phyloP scores from a whole-genome alignment of 2,888 invertebrate species.

The Spodoptera exigua region DNA sequence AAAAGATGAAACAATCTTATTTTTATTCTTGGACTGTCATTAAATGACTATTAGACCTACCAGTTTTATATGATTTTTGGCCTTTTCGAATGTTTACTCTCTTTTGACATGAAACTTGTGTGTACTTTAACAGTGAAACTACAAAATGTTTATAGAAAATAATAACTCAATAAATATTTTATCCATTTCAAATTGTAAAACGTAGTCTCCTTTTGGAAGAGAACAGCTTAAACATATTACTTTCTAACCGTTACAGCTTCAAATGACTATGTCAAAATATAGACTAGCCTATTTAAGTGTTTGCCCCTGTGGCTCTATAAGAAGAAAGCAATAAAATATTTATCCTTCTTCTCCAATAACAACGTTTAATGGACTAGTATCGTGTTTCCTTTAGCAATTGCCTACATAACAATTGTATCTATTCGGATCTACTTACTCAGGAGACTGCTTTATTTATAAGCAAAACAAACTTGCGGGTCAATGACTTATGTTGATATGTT shows the following conservation, averaged over 20 bases:
- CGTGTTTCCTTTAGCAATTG: constrained; percentile 18
- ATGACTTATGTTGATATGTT: not conserved
- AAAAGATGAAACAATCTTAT: no score
- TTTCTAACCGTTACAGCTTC: not conserved
- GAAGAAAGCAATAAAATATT: constrained; percentile 14
- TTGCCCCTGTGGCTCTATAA: not conserved
- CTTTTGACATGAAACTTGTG: no score
- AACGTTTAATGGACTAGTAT: constrained; percentile 26
- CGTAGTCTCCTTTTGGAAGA: no score
- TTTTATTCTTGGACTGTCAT: no score
- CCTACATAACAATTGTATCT: constrained; percentile 9
- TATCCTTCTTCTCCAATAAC: constrained; percentile 4
- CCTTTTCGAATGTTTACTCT: no score
- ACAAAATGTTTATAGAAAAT: no score
- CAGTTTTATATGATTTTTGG: no score
- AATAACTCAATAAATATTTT: no score
- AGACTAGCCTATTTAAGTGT: constrained; percentile 6
- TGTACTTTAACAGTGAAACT: no score
- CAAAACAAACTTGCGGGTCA: constrained; percentile 12
- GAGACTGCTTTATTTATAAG: constrained; percentile 4
- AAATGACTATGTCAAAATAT: not conserved
- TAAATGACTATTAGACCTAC: no score
- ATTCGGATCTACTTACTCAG: constrained; percentile 20
- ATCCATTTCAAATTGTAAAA: no score
- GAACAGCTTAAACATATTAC: not conserved